Evolutionary conservation across 2,888 invertebrate species (phyloP).

Genomic region (Sarcophaga subvicina): DNA sequence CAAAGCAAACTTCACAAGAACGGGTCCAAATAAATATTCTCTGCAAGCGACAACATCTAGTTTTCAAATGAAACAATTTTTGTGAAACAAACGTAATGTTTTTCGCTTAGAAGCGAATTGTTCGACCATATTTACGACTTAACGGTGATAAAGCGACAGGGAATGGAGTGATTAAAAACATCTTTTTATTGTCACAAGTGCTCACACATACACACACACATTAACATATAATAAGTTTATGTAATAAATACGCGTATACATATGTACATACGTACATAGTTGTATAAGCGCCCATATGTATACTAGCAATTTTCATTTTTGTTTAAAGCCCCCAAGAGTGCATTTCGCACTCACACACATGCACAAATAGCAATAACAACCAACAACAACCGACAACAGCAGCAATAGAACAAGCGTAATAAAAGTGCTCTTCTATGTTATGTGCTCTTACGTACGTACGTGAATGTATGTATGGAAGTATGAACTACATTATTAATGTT

Average conservation of each 20-base stretch:
- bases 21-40: too few species aligned
- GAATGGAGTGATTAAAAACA: constrained; percentile 44
- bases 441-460: constrained; percentile 33
- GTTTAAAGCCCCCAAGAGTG: constrained; percentile 82
- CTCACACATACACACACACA: neutral
- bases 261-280: constrained; percentile 67
- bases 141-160: neutral
- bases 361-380: constrained; percentile 58
- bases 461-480: constrained; percentile 23
- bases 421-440: constrained; percentile 53
- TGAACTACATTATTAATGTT: neutral
- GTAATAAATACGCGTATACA: constrained; percentile 5
- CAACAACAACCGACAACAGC: constrained; percentile 32
- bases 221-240: constrained; percentile 2
- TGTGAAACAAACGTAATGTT: too few species aligned
- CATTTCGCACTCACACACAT: constrained; percentile 82
- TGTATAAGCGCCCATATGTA: constrained; percentile 82
- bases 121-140: neutral
- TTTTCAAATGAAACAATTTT: too few species aligned
- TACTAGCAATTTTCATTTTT: constrained; percentile 83
- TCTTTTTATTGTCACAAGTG: constrained; percentile 9
- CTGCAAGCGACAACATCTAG: too few species aligned
- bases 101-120: neutral
- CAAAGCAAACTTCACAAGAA: too few species aligned
- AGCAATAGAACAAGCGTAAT: constrained; percentile 52